Base-by-base conservation (phyloP, 2,797 vertebrate species). In the Philypnodon macrostomus region DNA sequence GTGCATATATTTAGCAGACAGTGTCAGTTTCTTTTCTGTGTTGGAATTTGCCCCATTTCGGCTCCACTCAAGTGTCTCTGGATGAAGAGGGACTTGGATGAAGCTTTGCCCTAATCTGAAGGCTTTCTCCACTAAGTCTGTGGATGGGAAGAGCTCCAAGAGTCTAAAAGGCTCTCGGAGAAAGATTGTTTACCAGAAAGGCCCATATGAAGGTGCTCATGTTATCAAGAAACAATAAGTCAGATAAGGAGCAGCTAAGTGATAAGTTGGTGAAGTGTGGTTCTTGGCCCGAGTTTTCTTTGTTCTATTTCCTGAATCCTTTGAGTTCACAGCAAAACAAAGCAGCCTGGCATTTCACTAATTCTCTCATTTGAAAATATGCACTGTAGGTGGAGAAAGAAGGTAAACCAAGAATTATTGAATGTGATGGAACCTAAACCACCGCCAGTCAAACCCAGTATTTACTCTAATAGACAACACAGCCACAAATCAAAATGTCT, bases 301-400 rank as follows among this genome's bases (percentile, higher is more conserved):
- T 47, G 36, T 18, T 53, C 32, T 51, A 47, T 2, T 2, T 21
- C 15, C 18, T 30, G 42, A 36, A n/a, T 31, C 31, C 55, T 12
- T 15, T 58, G 58, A 68, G 15, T 57, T 63, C 64, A 53, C 1
- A 19, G 15, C 23, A 18, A 30, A 44, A 44, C 41, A 44, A 44
- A 44, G 41, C 17, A 44, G 27, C 83, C 91, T 91, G 90, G 87
- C 88, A n/a, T n/a, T n/a, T n/a, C n/a, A 58, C 81, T 88, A 67
- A 91, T 89, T 81, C 89, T 78, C 82, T 93, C 70, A 66, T 89
- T 76, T 89, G 27, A 42, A 42, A 42, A 29, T 24, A 27, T 42
- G 9, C 10, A 29, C 39, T 21, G 36, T 12, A 13, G 12, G 80
- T 91, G 38, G 17, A 21, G 36, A 38, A 21, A 12, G 27, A n/a